Evolutionary conservation across 1,140 invertebrate genomes (phyloP).

Genomic region (Drosophila seguyi): DNA sequence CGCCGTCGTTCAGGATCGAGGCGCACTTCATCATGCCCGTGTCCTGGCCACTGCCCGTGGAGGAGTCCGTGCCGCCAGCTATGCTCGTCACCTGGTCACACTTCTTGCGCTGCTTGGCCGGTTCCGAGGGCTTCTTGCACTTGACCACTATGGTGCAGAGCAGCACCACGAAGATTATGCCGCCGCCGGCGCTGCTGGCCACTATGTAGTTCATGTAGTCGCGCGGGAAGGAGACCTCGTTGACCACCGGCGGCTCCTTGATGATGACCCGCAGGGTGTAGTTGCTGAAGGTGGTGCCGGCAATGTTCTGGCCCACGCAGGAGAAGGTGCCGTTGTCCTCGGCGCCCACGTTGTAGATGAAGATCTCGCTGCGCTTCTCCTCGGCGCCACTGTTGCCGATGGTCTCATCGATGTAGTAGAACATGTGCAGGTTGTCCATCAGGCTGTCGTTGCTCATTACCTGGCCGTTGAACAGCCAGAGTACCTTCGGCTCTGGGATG

Average conservation of each 20-base stretch:
- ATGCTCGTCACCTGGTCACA: slow-evolving; percentile 77
- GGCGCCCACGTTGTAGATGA: slow-evolving; percentile 90
- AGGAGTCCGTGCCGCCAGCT: slow-evolving; percentile 65
- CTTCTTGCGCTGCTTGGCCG: slow-evolving; percentile 87
- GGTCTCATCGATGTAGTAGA: slow-evolving; percentile 90
- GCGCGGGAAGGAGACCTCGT: slow-evolving; percentile 88
- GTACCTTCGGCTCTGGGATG: slow-evolving; percentile 91
- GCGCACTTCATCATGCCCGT: slow-evolving; percentile 81
- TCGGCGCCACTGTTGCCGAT: slow-evolving; percentile 87
- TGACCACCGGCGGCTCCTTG: slow-evolving; percentile 89
- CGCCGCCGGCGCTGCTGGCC: slow-evolving; percentile 88
- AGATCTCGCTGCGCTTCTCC: slow-evolving; percentile 91
- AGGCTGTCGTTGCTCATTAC: slow-evolving; percentile 90
- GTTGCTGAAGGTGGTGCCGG: slow-evolving; percentile 90
- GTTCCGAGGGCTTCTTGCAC: slow-evolving; percentile 86
- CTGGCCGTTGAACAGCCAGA: slow-evolving; percentile 93
- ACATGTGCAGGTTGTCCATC: slow-evolving; percentile 88
- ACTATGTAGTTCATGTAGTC: slow-evolving; percentile 88
- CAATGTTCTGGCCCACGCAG: slow-evolving; percentile 93
- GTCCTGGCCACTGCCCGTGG: slow-evolving; percentile 72
- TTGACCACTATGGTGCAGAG: slow-evolving; percentile 88
- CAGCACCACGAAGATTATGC: slow-evolving; percentile 88
- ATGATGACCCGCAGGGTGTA: slow-evolving; percentile 91
- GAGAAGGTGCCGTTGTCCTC: slow-evolving; percentile 93
- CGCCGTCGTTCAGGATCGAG: slow-evolving; percentile 75